These are phyloP conservation scores for Belonocnema kinseyi DNA, from an alignment of 1,140 invertebrate species.

Conservation along the genomic window DNA sequence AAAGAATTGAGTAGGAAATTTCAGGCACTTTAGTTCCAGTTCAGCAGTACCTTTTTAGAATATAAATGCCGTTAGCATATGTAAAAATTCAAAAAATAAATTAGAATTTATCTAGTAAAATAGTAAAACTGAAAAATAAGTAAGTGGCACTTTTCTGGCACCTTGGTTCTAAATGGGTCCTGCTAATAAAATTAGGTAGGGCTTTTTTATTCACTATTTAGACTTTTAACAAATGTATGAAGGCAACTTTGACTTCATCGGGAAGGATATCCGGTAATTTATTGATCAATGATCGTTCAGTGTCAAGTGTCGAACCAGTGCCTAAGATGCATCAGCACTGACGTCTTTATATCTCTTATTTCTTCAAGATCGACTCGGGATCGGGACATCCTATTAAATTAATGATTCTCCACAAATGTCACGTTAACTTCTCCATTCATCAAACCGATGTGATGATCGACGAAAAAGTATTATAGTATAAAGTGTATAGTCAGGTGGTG, in stretches of 20 bases:
- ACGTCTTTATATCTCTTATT: neutral
- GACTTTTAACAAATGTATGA: neutral
- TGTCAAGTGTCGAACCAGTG: neutral
- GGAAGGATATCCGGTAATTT: constrained; percentile 10
- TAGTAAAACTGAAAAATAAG: too few relatives aligned
- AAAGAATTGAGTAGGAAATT: too few relatives aligned
- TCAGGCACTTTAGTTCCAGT: too few relatives aligned
- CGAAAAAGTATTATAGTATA: neutral
- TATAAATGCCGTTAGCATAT: too few relatives aligned
- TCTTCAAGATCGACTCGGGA: constrained; percentile 20
- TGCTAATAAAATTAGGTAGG: too few relatives aligned
- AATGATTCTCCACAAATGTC: constrained; percentile 20
- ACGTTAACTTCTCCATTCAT: constrained; percentile 19
- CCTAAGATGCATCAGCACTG: neutral
- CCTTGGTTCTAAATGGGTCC: too few relatives aligned
- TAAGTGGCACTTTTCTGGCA: too few relatives aligned
- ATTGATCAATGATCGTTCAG: neutral
- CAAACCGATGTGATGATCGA: neutral
- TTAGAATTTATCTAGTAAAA: too few relatives aligned
- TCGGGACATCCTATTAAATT: constrained; percentile 21
- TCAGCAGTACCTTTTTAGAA: too few relatives aligned
- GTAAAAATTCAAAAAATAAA: too few relatives aligned
- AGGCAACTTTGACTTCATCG: neutral
- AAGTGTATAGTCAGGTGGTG: neutral
- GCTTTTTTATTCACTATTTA: too few relatives aligned